Conservation (phyloP, 2,797 vertebrate genomes). For the Smutsia temminckii region DNA sequence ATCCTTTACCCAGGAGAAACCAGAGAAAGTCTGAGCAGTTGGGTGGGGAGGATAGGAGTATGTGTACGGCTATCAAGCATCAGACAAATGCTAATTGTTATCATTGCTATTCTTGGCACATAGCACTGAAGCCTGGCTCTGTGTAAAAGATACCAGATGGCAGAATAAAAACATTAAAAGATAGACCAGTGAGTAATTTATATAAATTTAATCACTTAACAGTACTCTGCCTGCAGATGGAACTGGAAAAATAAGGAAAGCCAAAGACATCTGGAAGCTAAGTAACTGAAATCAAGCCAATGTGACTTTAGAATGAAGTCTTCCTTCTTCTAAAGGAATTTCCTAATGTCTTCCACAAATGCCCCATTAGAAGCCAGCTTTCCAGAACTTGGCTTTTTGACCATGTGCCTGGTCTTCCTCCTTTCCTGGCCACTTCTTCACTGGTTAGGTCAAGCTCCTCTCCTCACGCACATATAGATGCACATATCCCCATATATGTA, state of each 20-base stretch:
- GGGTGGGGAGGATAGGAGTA: neutral
- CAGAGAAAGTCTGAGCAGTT: neutral
- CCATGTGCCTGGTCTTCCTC: neutral
- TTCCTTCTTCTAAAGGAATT: neutral
- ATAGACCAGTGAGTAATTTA: neutral
- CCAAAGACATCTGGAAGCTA: neutral
- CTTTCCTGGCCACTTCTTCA: no score
- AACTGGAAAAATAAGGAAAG: neutral
- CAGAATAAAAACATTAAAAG: constrained; percentile 18
- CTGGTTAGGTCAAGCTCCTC: neutral
- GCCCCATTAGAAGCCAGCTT: neutral
- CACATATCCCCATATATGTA: neutral
- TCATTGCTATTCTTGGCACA: neutral
- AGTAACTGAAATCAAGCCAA: neutral
- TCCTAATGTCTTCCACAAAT: no score
- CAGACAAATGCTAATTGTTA: neutral
- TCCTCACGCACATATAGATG: no score
- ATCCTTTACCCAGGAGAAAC: neutral
- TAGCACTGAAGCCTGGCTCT: neutral
- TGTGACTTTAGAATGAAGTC: neutral
- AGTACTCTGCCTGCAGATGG: neutral
- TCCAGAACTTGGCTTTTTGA: neutral
- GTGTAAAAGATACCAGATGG: neutral
- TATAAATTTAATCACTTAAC: neutral
- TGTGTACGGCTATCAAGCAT: neutral